Percentiles rank a stretch among this genome's conserved stretches.
These are phyloP conservation scores for Eupeodes corollae DNA, from an alignment of 1,140 invertebrate species.

Conservation along the genomic window DNA sequence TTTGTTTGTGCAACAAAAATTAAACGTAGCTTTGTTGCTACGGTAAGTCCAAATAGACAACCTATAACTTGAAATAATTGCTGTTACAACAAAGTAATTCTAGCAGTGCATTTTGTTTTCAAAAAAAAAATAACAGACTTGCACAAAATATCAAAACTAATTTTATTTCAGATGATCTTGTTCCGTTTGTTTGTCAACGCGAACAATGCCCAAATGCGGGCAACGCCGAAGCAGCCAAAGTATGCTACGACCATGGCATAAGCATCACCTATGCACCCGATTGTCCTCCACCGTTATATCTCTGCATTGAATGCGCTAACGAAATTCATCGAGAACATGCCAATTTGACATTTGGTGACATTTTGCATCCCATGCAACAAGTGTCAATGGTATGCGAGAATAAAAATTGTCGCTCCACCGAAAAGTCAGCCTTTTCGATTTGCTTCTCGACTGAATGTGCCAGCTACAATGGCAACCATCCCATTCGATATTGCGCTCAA, in stretches of 20 bases:
- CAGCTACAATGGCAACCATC: constrained; percentile 89
- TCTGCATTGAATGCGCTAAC: constrained; percentile 94
- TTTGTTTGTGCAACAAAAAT: too few relatives aligned
- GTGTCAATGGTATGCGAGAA: constrained; percentile 93
- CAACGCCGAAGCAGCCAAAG: constrained; percentile 79
- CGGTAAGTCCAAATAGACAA: too few relatives aligned
- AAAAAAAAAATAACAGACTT: not conserved
- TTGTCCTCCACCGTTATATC: constrained; percentile 85
- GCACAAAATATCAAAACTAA: not conserved
- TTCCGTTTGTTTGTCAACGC: constrained; percentile 71
- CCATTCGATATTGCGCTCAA: constrained; percentile 85
- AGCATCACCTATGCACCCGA: constrained; percentile 70
- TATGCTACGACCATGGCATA: constrained; percentile 79
- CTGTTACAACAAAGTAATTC: too few relatives aligned
- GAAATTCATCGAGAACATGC: constrained; percentile 73
- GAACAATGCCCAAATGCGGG: constrained; percentile 74
- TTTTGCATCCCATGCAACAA: constrained; percentile 88
- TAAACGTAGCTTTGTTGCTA: too few relatives aligned
- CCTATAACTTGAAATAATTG: too few relatives aligned
- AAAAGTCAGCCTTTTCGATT: constrained; percentile 89
- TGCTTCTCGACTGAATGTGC: constrained; percentile 96
- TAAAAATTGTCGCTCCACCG: constrained; percentile 88
- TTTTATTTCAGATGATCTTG: constrained; percentile 48
- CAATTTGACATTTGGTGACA: constrained; percentile 79
- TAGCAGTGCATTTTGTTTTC: too few relatives aligned